Percentiles rank a stretch among this genome's conserved stretches.
Evolutionary conservation across 2,113 vertebrate species (phyloP).

Genomic region (Onychorhynchus coronatus): DNA sequence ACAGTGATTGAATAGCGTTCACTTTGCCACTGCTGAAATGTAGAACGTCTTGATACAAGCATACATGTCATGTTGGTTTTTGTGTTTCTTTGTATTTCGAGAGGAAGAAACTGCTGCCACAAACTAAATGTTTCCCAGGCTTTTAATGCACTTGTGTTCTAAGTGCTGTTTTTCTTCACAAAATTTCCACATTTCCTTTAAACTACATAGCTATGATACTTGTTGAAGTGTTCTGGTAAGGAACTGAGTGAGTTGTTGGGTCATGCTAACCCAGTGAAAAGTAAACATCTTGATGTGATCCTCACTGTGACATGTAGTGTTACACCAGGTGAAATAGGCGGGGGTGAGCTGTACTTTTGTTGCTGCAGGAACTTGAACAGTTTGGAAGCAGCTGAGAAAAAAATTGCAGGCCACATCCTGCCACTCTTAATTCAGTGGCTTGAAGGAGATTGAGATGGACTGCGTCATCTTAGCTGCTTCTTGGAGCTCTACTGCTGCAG

Average conservation of each 20-base stretch:
- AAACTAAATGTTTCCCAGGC: constrained; percentile 38
- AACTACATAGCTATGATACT: background rate
- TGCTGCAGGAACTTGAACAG: background rate
- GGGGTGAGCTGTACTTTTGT: background rate
- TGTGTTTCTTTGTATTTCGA: constrained; percentile 67
- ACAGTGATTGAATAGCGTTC: constrained; percentile 2
- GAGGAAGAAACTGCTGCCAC: constrained; percentile 48
- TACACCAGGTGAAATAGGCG: background rate
- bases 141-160: constrained; percentile 34
- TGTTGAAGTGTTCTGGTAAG: constrained; percentile 20
- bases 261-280: constrained; percentile 39
- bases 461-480: background rate
- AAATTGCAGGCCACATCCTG: background rate
- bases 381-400: background rate
- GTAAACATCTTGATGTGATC: constrained; percentile 45
- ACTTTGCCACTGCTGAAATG: constrained; percentile 34
- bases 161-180: constrained; percentile 50
- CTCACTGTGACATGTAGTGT: background rate
- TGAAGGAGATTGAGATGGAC: background rate
- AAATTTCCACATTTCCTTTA: constrained; percentile 47
- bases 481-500: background rate
- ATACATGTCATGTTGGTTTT: constrained; percentile 41
- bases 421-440: background rate
- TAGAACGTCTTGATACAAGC: constrained; percentile 55
- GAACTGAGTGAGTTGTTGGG: constrained; percentile 19